A percentile compares a stretch with the other conserved stretches of the same genome.
These are phyloP conservation scores for Malaclemys terrapin DNA, from an alignment of 2,113 vertebrate species.

Conservation along the genomic window DNA sequence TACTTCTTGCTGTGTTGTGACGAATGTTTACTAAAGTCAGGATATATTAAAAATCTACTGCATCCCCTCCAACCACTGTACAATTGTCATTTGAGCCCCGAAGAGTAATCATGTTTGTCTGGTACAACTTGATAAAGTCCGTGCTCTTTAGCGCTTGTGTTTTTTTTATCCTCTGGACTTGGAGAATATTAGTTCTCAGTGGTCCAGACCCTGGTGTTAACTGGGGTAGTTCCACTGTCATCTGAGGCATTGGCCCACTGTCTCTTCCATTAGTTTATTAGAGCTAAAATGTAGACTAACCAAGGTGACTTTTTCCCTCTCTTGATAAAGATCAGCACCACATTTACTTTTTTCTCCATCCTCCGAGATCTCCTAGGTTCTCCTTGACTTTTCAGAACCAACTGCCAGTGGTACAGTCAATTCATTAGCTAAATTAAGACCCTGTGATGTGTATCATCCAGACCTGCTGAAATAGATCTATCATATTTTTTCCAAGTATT, in stretches of 20 bases:
- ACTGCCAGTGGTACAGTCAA: slow-evolving; percentile 30
- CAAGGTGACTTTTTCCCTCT: slow-evolving; percentile 41
- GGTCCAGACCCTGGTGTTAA: background rate
- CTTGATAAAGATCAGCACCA: slow-evolving; percentile 8
- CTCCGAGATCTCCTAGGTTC: slow-evolving; percentile 57
- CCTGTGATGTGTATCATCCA: slow-evolving; percentile 36
- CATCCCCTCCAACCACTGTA: background rate
- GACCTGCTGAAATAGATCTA: slow-evolving; percentile 39
- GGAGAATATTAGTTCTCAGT: background rate
- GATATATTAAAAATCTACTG: background rate
- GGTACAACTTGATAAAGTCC: background rate
- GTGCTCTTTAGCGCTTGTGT: background rate
- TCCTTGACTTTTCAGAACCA: slow-evolving; percentile 59
- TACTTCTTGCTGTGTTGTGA: background rate
- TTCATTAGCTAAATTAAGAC: slow-evolving; percentile 71
- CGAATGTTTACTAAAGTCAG: background rate
- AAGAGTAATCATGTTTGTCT: background rate
- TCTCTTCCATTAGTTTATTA: slow-evolving; percentile 26
- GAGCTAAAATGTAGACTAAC: background rate
- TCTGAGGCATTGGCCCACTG: background rate
- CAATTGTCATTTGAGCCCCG: slow-evolving; percentile 2
- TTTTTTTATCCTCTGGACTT: background rate
- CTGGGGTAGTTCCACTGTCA: fast-evolving
- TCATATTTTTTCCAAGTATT: slow-evolving; percentile 33
- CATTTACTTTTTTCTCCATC: slow-evolving; percentile 4